phyloP scores from a whole-genome alignment of 2,888 invertebrate species.

The Harmothoe impar region DNA sequence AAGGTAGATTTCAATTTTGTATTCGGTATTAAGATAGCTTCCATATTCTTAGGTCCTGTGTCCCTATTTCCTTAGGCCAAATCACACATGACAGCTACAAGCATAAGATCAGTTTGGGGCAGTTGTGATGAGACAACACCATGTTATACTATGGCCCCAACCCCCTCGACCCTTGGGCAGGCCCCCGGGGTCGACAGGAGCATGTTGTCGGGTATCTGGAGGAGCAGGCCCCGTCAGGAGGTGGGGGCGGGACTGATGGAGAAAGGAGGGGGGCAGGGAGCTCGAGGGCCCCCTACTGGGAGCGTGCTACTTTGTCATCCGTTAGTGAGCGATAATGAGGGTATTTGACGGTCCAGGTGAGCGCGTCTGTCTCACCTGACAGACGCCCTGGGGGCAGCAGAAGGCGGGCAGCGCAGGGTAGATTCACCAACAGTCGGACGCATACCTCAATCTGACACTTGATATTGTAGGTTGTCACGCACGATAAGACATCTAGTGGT shows the following conservation, averaged over 20 bases:
- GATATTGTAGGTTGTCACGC: too few relatives aligned
- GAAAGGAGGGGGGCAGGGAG: background rate
- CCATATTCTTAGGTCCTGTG: too few relatives aligned
- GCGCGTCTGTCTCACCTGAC: slow-evolving; percentile 6
- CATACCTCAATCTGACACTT: too few relatives aligned
- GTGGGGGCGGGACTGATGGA: background rate
- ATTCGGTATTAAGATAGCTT: too few relatives aligned
- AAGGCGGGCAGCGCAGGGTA: background rate
- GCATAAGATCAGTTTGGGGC: too few relatives aligned
- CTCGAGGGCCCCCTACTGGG: slow-evolving; percentile 4
- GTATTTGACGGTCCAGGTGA: slow-evolving; percentile 40
- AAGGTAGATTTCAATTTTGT: too few relatives aligned
- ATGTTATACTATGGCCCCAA: too few relatives aligned
- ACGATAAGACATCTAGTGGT: too few relatives aligned
- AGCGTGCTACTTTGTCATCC: slow-evolving; percentile 34
- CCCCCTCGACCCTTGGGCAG: too few relatives aligned
- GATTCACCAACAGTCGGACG: background rate
- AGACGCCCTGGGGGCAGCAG: slow-evolving; percentile 14
- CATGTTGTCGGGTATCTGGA: background rate
- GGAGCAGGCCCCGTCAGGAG: background rate
- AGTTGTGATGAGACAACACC: too few relatives aligned
- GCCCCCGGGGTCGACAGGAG: background rate
- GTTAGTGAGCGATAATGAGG: slow-evolving; percentile 37
- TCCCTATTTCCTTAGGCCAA: too few relatives aligned
- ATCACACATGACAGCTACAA: too few relatives aligned